Percentiles rank a stretch among this genome's conserved stretches.
phyloP scores from a whole-genome alignment of 2,797 vertebrate genomes.

The Sebastes matsubarae region DNA sequence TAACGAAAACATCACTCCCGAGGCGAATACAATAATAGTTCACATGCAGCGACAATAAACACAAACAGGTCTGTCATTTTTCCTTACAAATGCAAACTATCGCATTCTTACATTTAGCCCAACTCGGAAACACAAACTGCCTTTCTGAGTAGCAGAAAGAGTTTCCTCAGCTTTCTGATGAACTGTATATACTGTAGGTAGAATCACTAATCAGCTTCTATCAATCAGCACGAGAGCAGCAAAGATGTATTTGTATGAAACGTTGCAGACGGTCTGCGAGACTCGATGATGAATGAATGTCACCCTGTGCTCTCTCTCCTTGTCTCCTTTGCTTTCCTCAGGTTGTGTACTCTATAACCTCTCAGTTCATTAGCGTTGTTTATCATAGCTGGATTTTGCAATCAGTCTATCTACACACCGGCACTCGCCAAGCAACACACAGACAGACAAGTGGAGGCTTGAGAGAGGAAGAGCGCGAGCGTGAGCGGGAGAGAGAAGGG shows the following conservation, averaged over 20 bases:
- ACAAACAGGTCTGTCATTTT: neutral
- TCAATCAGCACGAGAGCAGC: neutral
- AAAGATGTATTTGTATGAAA: slow-evolving; percentile 3
- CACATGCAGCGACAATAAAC: neutral
- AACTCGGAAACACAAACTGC: neutral
- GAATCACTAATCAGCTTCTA: neutral
- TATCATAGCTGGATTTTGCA: slow-evolving; percentile 77
- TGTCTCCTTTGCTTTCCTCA: slow-evolving; percentile 31
- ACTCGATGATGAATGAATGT: slow-evolving; percentile 4
- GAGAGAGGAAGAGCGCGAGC: slow-evolving; percentile 47
- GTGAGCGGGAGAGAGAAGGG: slow-evolving; percentile 8
- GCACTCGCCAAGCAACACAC: slow-evolving; percentile 78
- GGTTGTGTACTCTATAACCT: slow-evolving; percentile 70
- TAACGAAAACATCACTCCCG: neutral
- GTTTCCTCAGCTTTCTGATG: neutral
- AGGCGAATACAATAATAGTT: neutral
- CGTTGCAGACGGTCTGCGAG: neutral
- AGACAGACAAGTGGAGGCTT: slow-evolving; percentile 65
- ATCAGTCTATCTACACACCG: slow-evolving; percentile 75
- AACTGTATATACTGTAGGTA: neutral
- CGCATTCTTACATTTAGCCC: neutral
- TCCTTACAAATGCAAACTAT: neutral
- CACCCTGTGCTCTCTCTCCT: slow-evolving; percentile 15
- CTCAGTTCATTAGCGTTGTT: slow-evolving; percentile 80
- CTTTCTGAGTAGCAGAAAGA: neutral